Conservation (phyloP, 1,140 invertebrate genomes). For the Dendrolimus punctatus region DNA sequence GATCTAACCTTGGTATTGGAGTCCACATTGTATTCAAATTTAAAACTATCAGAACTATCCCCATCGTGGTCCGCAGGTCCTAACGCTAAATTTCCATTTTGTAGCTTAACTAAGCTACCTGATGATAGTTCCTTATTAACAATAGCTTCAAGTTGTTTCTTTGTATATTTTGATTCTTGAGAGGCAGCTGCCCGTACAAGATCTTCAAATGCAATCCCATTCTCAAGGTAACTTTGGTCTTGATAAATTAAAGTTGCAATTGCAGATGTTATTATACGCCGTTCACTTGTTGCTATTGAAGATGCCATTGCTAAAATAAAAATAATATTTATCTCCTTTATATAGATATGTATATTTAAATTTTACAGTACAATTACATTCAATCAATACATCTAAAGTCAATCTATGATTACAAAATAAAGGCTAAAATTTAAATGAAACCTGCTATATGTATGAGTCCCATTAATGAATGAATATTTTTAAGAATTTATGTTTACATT, state of each 20-base stretch:
- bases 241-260: conserved; percentile 79
- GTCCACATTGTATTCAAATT: conserved; percentile 57
- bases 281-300: conserved; percentile 46
- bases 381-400: no score
- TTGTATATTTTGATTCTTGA: conserved; percentile 77
- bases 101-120: conserved; percentile 77
- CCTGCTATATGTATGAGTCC: no score
- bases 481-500: no score
- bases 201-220: conserved; percentile 77
- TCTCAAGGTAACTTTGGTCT: conserved; percentile 80
- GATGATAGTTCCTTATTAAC: conserved; percentile 77
- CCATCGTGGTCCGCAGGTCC: conserved; percentile 71
- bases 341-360: no score
- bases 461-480: no score
- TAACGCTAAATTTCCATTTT: conserved; percentile 79
- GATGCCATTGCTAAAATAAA: conserved; percentile 51
- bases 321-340: background rate
- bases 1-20: conserved; percentile 55
- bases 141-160: conserved; percentile 77
- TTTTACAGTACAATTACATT: no score
- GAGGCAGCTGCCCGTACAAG: conserved; percentile 76
- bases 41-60: conserved; percentile 62
- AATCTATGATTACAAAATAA: no score
- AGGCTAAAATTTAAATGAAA: no score
- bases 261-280: conserved; percentile 75